Conservation (phyloP, 2,888 invertebrate species). For the Saturnia japonica region DNA sequence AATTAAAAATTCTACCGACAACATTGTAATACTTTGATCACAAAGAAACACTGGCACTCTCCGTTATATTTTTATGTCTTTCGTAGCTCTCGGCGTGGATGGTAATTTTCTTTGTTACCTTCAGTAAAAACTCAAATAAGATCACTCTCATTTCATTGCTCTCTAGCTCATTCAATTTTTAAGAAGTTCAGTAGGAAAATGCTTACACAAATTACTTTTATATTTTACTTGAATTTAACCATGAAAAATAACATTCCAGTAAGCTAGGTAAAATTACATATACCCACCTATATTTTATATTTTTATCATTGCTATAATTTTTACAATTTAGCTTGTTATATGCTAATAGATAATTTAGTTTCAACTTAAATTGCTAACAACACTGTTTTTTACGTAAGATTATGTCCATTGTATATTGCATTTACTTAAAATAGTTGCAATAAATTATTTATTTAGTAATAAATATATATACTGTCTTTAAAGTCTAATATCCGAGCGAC, state of each 20-base stretch:
- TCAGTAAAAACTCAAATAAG: constrained; percentile 54
- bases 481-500: no score
- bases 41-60: not conserved
- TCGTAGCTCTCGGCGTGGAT: constrained; percentile 28
- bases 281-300: not conserved
- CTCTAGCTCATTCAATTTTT: constrained; percentile 45
- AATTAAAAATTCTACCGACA: not conserved
- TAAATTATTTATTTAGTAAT: no score
- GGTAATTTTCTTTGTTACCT: constrained; percentile 54
- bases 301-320: not conserved
- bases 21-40: not conserved
- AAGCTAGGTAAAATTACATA: not conserved
- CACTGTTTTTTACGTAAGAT: no score
- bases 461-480: no score
- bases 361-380: no score
- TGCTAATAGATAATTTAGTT: no score
- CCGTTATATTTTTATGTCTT: not conserved
- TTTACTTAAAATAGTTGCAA: no score
- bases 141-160: constrained; percentile 48
- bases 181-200: constrained; percentile 32
- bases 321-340: not conserved
- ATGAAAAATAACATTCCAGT: not conserved
- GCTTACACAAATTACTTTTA: constrained; percentile 21
- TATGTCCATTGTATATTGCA: no score
- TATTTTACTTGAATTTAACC: constrained; percentile 12